phyloP scores from a whole-genome alignment of 2,888 invertebrate species.

The Ophioninae sp. region DNA sequence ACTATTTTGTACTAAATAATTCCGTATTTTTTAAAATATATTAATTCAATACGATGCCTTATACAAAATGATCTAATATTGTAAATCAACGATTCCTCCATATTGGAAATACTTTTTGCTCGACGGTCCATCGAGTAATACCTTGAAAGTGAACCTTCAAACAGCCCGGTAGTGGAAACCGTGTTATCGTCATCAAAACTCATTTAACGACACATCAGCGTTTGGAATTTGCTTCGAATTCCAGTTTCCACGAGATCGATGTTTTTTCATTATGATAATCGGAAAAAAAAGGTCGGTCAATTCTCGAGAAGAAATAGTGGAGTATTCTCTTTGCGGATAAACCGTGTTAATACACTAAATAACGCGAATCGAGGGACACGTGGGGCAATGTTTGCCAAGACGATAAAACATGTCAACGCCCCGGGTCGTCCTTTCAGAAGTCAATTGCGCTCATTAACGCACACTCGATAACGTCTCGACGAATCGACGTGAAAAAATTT shows the following conservation, averaged over 20 bases:
- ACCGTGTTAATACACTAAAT: constrained; percentile 15
- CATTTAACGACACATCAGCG: background rate
- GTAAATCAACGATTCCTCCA: no score
- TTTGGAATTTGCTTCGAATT: background rate
- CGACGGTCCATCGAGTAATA: no score
- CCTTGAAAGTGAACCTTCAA: background rate
- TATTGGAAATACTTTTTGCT: no score
- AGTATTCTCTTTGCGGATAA: background rate
- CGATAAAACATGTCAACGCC: constrained; percentile 5
- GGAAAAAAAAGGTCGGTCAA: background rate
- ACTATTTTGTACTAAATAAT: no score
- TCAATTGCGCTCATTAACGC: background rate
- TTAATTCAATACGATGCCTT: no score
- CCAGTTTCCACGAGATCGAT: background rate
- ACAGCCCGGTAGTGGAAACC: background rate
- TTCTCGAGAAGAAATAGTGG: background rate
- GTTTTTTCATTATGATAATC: constrained; percentile 15
- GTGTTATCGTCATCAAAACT: background rate
- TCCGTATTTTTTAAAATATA: no score
- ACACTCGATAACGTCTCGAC: background rate
- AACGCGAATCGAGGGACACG: constrained; percentile 17
- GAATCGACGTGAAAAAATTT: background rate
- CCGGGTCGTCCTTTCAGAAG: background rate
- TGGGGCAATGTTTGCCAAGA: constrained; percentile 1
- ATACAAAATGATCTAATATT: no score